These are phyloP conservation scores for Drosophila mimica DNA, from an alignment of 2,888 invertebrate genomes.

Conservation along the genomic window DNA sequence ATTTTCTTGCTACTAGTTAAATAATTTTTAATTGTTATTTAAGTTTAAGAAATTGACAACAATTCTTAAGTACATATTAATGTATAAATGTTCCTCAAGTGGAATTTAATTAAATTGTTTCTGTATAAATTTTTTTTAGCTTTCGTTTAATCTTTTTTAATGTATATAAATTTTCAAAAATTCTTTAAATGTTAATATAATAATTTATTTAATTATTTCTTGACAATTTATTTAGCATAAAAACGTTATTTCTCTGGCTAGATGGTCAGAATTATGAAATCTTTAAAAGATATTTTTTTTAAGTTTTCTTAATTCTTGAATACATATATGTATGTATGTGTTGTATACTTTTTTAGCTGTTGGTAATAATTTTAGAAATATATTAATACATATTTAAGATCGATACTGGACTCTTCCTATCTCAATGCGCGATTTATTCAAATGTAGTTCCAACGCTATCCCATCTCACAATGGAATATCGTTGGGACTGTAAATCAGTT, in stretches of 20 bases:
- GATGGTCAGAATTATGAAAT: slow-evolving; percentile 32
- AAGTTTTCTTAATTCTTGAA: slow-evolving; percentile 24
- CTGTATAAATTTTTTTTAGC: slow-evolving; percentile 44
- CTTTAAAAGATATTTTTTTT: slow-evolving; percentile 9
- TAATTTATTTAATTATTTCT: slow-evolving; percentile 30
- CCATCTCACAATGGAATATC: background rate
- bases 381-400: background rate
- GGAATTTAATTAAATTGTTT: slow-evolving; percentile 18
- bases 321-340: slow-evolving; percentile 19
- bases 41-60: slow-evolving; percentile 66
- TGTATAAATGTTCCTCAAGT: slow-evolving; percentile 31
- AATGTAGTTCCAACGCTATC: background rate
- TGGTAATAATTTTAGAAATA: slow-evolving; percentile 1
- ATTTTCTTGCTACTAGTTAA: slow-evolving; percentile 24
- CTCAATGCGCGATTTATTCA: background rate
- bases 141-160: slow-evolving; percentile 14
- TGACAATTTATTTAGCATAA: slow-evolving; percentile 35
- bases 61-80: slow-evolving; percentile 48
- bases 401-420: background rate
- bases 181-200: slow-evolving; percentile 34
- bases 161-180: slow-evolving; percentile 62
- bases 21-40: slow-evolving; percentile 48
- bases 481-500: background rate
- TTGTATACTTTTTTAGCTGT: slow-evolving; percentile 11
- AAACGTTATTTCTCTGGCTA: slow-evolving; percentile 13